Base-by-base conservation (phyloP, 2,113 vertebrate genomes). In the Ailurus styani region DNA sequence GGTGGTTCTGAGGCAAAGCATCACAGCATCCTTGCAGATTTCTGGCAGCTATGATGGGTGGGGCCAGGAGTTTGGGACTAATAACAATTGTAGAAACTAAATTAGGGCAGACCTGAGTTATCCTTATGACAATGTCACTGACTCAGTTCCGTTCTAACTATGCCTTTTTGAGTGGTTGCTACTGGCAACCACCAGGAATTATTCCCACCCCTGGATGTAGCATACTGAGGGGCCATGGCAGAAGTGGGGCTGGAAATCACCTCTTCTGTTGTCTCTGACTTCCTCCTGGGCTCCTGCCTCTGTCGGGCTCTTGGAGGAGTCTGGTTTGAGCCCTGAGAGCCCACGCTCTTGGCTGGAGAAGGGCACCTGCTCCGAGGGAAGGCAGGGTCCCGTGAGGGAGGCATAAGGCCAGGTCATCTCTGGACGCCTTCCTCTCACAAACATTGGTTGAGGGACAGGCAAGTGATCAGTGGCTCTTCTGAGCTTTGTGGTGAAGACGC, bases 121-220 rank as follows among this genome's bases (percentile, higher is more conserved):
- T 13, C 73, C 66, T 79, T 42, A 17, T 20, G 55, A 50, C 21
- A 23, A 34, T 40, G 82, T 62, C 45, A 47, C 50, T 23, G 89
- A 82, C 85, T 94, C 84, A 13, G 34, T 18, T 78, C 81, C 79
- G 20, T 13, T 77, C 64, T 18, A 77, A 77, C 81, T 47, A 40
- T 34, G 66, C 64, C 87, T 91, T 85, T 86, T 20, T 15, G 73
- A 70, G 37, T 37, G 14, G 37, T 85, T 93, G 92, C 96, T 86
- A 27, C 42, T 25, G 8, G 86, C 90, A 88, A 82, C 82, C 52
- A 15, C 5, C 21, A 86, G 47, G 64, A 11, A 31, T 91, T 40
- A 66, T 68, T 73, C 57, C 40, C n/a, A 45, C 55, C 70, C 66
- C 57, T 6, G 72, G 86, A 40, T n/a, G 55, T 27, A n/a, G n/a